Conservation (phyloP, 2,797 vertebrate genomes). For the Cuculus canorus region DNA sequence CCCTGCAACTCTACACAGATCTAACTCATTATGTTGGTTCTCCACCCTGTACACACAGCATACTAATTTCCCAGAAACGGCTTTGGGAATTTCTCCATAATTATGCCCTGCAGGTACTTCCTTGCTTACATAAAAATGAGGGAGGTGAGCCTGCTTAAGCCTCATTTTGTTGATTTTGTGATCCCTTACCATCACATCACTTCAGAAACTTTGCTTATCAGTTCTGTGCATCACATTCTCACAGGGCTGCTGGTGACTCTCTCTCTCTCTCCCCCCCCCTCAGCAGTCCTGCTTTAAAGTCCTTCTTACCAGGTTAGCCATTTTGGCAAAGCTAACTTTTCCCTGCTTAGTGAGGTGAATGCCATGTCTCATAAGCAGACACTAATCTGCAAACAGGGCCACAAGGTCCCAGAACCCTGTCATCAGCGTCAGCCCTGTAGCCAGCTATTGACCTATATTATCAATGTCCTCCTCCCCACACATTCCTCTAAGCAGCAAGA, state of each 20-base stretch:
- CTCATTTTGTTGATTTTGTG: neutral
- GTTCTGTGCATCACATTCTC: neutral
- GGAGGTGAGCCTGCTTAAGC: neutral
- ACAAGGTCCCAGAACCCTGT: neutral
- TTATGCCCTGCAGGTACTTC: neutral
- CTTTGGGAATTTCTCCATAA: neutral
- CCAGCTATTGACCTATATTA: neutral
- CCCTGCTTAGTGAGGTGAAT: neutral
- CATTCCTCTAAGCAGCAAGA: neutral
- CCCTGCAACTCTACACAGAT: neutral
- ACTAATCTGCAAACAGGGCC: neutral
- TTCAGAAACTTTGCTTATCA: neutral
- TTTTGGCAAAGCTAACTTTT: neutral
- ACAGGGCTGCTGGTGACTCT: neutral
- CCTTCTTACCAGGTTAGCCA: neutral
- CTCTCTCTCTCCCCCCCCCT: neutral
- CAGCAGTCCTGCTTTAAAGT: neutral
- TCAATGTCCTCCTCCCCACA: neutral
- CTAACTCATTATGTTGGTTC: neutral
- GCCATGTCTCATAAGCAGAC: neutral
- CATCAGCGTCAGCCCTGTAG: neutral
- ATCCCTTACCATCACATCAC: neutral
- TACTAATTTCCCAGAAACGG: neutral
- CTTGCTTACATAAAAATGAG: neutral
- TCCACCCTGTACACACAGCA: neutral